Percentiles rank a stretch among this genome's conserved stretches.
These are phyloP conservation scores for Heliconius eleuchia DNA, from an alignment of 1,140 invertebrate species.

Conservation along the genomic window DNA sequence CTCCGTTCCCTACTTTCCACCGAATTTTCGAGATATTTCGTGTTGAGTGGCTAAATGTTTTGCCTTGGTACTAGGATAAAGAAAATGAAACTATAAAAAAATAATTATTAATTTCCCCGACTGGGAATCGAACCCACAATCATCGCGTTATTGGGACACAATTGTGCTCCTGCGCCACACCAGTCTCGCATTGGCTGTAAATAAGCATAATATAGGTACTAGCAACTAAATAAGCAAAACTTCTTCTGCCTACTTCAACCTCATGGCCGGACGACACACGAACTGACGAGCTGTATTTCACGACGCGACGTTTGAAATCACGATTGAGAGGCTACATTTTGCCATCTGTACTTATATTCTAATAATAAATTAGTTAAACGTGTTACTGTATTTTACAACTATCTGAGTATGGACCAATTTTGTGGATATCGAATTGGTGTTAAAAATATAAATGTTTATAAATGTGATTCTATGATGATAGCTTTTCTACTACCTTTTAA, in stretches of 20 bases:
- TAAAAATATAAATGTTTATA: background rate
- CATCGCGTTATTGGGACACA: too few relatives aligned
- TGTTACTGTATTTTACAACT: background rate
- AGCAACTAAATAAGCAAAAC: slow-evolving; percentile 3
- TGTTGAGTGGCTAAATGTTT: too few relatives aligned
- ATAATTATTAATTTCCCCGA: too few relatives aligned
- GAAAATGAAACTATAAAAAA: too few relatives aligned
- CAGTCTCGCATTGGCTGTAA: background rate
- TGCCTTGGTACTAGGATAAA: too few relatives aligned
- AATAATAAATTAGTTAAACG: background rate
- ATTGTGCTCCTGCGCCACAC: too few relatives aligned
- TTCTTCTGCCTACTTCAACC: slow-evolving; percentile 29
- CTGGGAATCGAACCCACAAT: too few relatives aligned
- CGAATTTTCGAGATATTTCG: too few relatives aligned
- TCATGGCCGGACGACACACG: slow-evolving; percentile 38
- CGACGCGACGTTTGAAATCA: slow-evolving; percentile 20
- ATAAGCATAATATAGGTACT: background rate
- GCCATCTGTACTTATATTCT: background rate
- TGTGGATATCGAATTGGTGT: background rate
- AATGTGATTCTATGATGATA: background rate
- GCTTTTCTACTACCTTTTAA: background rate
- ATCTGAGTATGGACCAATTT: background rate
- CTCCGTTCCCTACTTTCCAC: too few relatives aligned
- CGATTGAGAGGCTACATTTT: slow-evolving; percentile 7
- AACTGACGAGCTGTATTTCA: slow-evolving; percentile 33